A percentile compares a stretch with the other conserved stretches of the same genome.
phyloP scores from a whole-genome alignment of 2,113 vertebrate genomes.

The Psettodes erumei region DNA sequence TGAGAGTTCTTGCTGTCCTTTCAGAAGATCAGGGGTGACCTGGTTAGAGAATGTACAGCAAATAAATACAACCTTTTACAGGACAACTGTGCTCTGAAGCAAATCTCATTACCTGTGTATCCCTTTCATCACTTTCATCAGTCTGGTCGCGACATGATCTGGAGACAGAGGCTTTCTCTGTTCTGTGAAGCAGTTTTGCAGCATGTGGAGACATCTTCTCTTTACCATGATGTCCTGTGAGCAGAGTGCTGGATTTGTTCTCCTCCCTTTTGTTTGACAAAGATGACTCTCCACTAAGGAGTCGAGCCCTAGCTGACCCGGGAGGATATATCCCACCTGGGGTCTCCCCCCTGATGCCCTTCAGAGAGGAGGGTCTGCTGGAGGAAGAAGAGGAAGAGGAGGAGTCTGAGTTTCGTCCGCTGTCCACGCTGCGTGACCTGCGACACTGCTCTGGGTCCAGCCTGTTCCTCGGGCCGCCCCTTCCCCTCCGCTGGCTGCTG shows the following conservation, averaged over 20 bases:
- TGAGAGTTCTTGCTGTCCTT: constrained; percentile 90
- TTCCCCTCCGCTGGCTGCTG: constrained; percentile 84
- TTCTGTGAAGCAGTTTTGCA: constrained; percentile 43
- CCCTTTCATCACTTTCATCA: constrained; percentile 64
- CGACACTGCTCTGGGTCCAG: constrained; percentile 87
- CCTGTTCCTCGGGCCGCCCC: constrained; percentile 85
- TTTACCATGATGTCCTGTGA: constrained; percentile 40
- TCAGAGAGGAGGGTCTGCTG: constrained; percentile 71
- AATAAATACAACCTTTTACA: constrained; percentile 54
- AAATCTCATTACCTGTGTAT: constrained; percentile 73
- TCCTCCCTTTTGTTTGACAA: constrained; percentile 27
- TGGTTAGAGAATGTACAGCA: constrained; percentile 76
- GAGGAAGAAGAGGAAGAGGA: constrained; percentile 77
- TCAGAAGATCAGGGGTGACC: constrained; percentile 96
- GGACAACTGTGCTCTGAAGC: not conserved
- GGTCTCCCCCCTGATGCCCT: constrained; percentile 36
- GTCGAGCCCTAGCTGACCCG: constrained; percentile 67
- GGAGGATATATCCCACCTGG: constrained; percentile 53
- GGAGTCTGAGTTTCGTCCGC: constrained; percentile 61
- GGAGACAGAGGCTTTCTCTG: constrained; percentile 46
- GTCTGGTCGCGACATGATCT: constrained; percentile 32
- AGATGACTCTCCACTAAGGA: constrained; percentile 45
- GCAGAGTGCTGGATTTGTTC: constrained; percentile 18
- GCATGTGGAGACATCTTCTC: constrained; percentile 27
- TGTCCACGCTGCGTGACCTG: constrained; percentile 90